Evolutionary conservation across 2,797 vertebrate species (phyloP).

Genomic region (Gouania willdenowi): DNA sequence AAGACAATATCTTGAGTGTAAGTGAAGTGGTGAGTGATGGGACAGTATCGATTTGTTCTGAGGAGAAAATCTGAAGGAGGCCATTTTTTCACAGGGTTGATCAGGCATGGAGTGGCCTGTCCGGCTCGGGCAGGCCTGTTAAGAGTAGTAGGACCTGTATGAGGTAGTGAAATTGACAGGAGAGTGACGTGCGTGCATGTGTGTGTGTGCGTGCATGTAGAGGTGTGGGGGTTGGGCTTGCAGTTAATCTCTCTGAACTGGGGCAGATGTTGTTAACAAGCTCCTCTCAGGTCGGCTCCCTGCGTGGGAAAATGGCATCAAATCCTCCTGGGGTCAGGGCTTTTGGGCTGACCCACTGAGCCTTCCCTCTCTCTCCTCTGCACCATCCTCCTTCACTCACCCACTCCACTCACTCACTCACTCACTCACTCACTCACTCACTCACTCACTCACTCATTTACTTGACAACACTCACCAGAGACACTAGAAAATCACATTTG

Average conservation of each 20-base stretch:
- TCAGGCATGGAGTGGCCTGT: conserved; percentile 28
- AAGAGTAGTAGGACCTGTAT: conserved; percentile 37
- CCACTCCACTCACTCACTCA: conserved; percentile 34
- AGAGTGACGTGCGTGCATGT: conserved; percentile 29
- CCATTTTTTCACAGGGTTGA: too few species aligned
- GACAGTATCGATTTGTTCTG: conserved; percentile 42
- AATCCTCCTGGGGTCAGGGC: conserved; percentile 80
- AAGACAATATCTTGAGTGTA: conserved; percentile 16
- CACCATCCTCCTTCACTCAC: conserved; percentile 47
- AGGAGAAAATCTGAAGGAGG: conserved; percentile 43
- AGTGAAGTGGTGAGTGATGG: conserved; percentile 2
- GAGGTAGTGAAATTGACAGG: conserved; percentile 67
- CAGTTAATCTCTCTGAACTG: conserved; percentile 81
- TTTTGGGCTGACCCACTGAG: conserved; percentile 75
- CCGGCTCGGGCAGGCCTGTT: conserved; percentile 43
- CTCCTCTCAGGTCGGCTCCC: conserved; percentile 79
- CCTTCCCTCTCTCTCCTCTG: conserved; percentile 68
- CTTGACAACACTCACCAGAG: conserved; percentile 33
- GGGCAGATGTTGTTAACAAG: conserved; percentile 84
- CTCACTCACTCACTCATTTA: conserved; percentile 29
- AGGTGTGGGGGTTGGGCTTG: conserved; percentile 58
- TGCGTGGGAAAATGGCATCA: conserved; percentile 83
- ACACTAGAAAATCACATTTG: conserved; percentile 51
- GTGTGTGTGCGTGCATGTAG: conserved; percentile 17
- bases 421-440: conserved; percentile 38